Evolutionary conservation across 2,888 invertebrate genomes (phyloP).

Genomic region (Papilio gigon): DNA sequence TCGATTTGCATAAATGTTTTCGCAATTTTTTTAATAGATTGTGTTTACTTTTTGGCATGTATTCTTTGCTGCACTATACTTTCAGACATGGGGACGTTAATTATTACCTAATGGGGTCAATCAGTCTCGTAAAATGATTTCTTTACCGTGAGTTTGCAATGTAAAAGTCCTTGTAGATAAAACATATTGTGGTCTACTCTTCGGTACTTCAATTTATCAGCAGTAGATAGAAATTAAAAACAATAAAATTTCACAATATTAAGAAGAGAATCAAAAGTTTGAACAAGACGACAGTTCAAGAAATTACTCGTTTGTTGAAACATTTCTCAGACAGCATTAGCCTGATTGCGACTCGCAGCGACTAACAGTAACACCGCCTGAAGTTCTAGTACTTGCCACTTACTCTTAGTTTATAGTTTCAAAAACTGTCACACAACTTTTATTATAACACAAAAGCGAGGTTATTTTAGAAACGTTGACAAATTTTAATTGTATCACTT

Average conservation of each 20-base stretch:
- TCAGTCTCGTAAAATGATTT: neutral
- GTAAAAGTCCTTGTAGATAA: neutral
- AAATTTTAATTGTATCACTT: neutral
- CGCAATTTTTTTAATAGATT: neutral
- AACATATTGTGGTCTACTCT: neutral
- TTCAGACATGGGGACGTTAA: neutral
- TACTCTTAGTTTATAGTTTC: conserved; percentile 13
- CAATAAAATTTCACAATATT: neutral
- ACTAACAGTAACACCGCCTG: conserved; percentile 6
- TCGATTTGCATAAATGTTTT: neutral
- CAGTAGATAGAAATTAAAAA: neutral
- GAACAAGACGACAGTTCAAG: neutral
- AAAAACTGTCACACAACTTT: conserved; percentile 9
- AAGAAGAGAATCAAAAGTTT: conserved; percentile 6
- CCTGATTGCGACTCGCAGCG: conserved; percentile 6
- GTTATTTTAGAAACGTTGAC: neutral
- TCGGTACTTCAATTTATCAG: neutral
- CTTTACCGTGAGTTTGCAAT: neutral
- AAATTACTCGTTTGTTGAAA: conserved; percentile 18
- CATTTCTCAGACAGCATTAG: conserved; percentile 7
- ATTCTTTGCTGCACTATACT: neutral
- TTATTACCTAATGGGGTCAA: neutral
- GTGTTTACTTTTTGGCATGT: neutral
- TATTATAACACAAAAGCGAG: neutral
- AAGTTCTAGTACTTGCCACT: conserved; percentile 11